These are phyloP conservation scores for Xanthorhoe spadicearia DNA, from an alignment of 2,888 invertebrate species.

Conservation along the genomic window DNA sequence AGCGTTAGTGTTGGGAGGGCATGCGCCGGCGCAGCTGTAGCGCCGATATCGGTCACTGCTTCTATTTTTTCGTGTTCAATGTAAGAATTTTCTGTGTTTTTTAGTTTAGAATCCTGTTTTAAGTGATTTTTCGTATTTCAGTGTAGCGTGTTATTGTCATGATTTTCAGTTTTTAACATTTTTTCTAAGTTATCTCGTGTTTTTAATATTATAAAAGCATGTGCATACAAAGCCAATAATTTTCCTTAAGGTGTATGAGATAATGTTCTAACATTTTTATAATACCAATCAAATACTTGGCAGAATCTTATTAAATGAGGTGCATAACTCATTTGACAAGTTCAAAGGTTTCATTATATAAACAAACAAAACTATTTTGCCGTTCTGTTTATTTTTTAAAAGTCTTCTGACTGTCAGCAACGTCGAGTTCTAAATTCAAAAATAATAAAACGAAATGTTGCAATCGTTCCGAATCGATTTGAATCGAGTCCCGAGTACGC, in stretches of 20 bases:
- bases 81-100: constrained; percentile 13
- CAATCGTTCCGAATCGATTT: constrained; percentile 56
- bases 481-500: constrained; percentile 54
- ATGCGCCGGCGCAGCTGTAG: constrained; percentile 56
- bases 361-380: background rate
- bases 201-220: background rate
- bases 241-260: no score
- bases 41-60: constrained; percentile 45
- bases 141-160: background rate
- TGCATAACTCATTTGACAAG: background rate
- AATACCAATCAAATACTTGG: background rate
- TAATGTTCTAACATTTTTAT: background rate
- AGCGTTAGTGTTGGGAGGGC: constrained; percentile 69
- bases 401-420: constrained; percentile 20
- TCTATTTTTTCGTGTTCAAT: constrained; percentile 9
- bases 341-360: background rate
- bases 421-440: constrained; percentile 53
- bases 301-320: no score
- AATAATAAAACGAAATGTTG: constrained; percentile 51
- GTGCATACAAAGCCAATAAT: background rate
- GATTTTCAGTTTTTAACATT: background rate
- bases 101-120: background rate
- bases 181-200: background rate
- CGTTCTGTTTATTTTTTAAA: background rate
- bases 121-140: background rate